These are phyloP conservation scores for Anoura caudifer DNA, from an alignment of 2,113 vertebrate species.

Conservation along the genomic window DNA sequence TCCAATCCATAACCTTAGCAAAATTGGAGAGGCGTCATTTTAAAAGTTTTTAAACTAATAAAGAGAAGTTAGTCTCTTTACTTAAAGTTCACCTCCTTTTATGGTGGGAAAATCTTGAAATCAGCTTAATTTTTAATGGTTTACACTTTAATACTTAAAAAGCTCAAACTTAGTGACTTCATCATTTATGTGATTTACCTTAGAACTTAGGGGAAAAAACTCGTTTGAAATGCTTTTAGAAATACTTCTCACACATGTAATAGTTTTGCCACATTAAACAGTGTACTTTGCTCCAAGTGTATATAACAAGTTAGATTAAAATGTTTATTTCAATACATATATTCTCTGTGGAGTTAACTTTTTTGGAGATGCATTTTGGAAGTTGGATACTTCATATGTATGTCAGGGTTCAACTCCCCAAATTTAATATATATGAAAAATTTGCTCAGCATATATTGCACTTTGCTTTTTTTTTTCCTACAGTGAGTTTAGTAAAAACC, in stretches of 20 bases:
- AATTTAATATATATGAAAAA: slow-evolving; percentile 1
- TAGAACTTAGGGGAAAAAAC: neutral
- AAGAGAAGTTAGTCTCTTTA: neutral
- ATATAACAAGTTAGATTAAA: neutral
- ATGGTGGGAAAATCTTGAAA: slow-evolving; percentile 35
- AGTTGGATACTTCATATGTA: neutral
- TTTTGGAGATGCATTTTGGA: neutral
- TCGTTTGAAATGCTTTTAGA: neutral
- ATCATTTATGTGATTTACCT: slow-evolving; percentile 26
- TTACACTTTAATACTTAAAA: neutral
- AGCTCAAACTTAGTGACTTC: neutral
- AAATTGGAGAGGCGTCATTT: neutral
- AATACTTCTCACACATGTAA: neutral
- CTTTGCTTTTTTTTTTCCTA: neutral
- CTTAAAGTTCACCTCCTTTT: neutral
- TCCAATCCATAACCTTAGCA: neutral
- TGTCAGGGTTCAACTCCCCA: neutral
- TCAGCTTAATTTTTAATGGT: slow-evolving; percentile 30
- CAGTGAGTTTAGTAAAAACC: slow-evolving; percentile 91
- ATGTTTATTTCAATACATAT: slow-evolving; percentile 7
- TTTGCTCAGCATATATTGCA: slow-evolving; percentile 27
- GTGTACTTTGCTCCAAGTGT: neutral
- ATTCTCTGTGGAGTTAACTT: neutral
- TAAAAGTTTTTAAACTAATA: neutral
- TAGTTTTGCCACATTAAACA: slow-evolving; percentile 5